phyloP scores from a whole-genome alignment of 2,888 invertebrate genomes.

The Ferrisia virgata region DNA sequence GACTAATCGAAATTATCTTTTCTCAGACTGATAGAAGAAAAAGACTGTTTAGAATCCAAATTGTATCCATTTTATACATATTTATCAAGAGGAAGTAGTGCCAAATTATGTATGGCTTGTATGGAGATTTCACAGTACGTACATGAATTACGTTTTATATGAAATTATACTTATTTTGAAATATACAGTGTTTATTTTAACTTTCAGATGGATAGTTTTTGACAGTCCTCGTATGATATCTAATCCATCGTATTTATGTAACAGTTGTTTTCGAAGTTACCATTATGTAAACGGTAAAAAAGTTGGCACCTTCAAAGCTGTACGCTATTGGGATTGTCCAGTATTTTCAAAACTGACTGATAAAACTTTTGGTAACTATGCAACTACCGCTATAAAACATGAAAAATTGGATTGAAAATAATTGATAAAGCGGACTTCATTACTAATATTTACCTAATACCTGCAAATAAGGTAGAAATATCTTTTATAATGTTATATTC shows the following conservation, averaged over 20 bases:
- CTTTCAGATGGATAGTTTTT: constrained; percentile 33
- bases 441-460: too few species aligned
- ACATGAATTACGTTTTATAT: neutral
- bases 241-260: constrained; percentile 33
- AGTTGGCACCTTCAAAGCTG: constrained; percentile 25
- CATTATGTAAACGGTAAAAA: constrained; percentile 39
- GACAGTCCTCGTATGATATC: constrained; percentile 38
- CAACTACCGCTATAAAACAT: neutral
- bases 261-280: constrained; percentile 35
- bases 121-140: constrained; percentile 35
- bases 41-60: constrained; percentile 31
- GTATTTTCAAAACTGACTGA: neutral
- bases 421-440: neutral
- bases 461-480: neutral
- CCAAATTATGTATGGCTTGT: constrained; percentile 36
- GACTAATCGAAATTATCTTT: neutral
- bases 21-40: constrained; percentile 21
- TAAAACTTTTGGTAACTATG: neutral
- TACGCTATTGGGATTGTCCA: constrained; percentile 39
- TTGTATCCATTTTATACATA: constrained; percentile 35
- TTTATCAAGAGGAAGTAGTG: neutral
- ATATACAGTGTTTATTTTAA: neutral
- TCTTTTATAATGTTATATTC: neutral
- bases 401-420: neutral
- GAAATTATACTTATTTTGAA: neutral